phyloP scores from a whole-genome alignment of 2,888 invertebrate species.

The Himalopsyche tibetana region DNA sequence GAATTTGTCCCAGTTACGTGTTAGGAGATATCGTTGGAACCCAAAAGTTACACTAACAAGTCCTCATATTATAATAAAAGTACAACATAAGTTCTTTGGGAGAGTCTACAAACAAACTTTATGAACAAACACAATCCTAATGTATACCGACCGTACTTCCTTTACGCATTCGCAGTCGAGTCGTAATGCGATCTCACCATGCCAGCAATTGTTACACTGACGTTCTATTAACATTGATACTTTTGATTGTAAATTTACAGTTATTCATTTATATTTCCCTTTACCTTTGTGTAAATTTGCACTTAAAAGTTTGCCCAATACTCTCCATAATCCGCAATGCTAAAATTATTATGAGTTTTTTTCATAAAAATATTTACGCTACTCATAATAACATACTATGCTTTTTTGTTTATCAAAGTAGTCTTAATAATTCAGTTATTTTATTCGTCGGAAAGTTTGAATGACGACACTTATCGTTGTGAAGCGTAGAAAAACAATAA shows the following conservation, averaged over 20 bases:
- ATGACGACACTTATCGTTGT: no score
- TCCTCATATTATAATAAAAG: constrained; percentile 30
- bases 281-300: constrained; percentile 38
- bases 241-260: constrained; percentile 17
- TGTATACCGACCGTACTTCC: constrained; percentile 14
- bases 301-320: constrained; percentile 33
- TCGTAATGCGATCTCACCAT: not conserved
- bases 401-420: no score
- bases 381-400: no score
- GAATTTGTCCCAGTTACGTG: not conserved
- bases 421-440: no score
- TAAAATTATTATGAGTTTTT: no score
- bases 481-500: no score
- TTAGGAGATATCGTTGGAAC: not conserved
- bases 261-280: constrained; percentile 15
- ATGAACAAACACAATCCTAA: constrained; percentile 34
- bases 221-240: not conserved
- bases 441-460: no score
- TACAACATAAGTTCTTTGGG: not conserved
- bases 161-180: not conserved
- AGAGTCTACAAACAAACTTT: constrained; percentile 11
- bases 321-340: not conserved
- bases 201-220: not conserved
- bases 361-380: no score
- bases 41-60: constrained; percentile 22